These are phyloP conservation scores for Helicolenus hilgendorfi DNA, from an alignment of 2,797 vertebrate genomes.

Conservation along the genomic window DNA sequence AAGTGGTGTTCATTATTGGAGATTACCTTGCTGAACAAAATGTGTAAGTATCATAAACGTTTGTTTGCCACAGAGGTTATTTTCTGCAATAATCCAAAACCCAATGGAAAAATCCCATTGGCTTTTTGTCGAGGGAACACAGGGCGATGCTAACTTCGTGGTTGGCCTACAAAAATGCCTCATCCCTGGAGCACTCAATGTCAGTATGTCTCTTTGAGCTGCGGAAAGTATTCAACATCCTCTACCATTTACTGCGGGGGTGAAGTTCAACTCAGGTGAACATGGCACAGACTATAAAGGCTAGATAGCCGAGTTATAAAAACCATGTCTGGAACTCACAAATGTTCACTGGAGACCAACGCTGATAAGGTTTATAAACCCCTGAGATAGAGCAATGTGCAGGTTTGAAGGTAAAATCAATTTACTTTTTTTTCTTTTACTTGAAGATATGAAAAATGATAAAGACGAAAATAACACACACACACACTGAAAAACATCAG, in stretches of 20 bases:
- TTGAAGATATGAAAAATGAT: slow-evolving; percentile 11
- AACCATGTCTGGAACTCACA: slow-evolving; percentile 1
- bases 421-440: neutral
- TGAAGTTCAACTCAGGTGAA: slow-evolving; percentile 32
- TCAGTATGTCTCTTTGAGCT: slow-evolving; percentile 41
- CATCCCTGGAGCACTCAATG: too few species aligned
- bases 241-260: neutral
- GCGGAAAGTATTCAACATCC: slow-evolving; percentile 22
- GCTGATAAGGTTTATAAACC: slow-evolving; percentile 31
- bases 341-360: slow-evolving; percentile 1
- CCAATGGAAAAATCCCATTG: too few species aligned
- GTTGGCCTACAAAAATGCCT: too few species aligned
- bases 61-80: too few species aligned
- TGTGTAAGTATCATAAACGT: accelerated
- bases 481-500: neutral
- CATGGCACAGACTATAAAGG: neutral
- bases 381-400: neutral
- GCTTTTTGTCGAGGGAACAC: too few species aligned
- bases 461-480: slow-evolving; percentile 11
- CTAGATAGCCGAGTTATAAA: neutral
- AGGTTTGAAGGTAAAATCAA: slow-evolving; percentile 22
- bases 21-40: too few species aligned
- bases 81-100: too few species aligned
- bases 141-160: too few species aligned
- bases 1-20: too few species aligned